Evolutionary conservation across 2,797 vertebrate genomes (phyloP).

Genomic region (Merluccius polli): DNA sequence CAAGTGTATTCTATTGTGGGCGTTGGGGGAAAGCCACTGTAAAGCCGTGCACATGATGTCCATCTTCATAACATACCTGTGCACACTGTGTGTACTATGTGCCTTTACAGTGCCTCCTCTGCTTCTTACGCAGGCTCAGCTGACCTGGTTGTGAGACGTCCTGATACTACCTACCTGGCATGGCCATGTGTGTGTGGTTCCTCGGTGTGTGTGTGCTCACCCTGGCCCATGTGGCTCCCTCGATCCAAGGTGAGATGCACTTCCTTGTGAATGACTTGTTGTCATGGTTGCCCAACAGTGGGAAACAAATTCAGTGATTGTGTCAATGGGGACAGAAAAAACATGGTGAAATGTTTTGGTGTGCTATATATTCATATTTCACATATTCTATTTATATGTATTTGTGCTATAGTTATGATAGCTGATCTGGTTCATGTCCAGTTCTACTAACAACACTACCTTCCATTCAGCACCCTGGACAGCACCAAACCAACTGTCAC

Average conservation of each 20-base stretch:
- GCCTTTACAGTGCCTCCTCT: constrained; percentile 17
- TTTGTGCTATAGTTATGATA: neutral
- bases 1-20: neutral
- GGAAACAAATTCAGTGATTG: too few relatives aligned
- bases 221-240: constrained; percentile 66
- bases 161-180: constrained; percentile 62
- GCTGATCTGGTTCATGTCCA: neutral
- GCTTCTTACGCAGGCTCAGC: constrained; percentile 55
- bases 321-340: too few relatives aligned
- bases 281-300: too few relatives aligned
- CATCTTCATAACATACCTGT: neutral
- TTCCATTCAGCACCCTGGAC: neutral
- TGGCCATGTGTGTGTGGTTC: constrained; percentile 74
- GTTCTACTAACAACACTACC: neutral
- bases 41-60: neutral
- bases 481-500: neutral
- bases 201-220: constrained; percentile 66
- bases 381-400: neutral
- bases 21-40: neutral
- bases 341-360: too few relatives aligned
- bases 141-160: constrained; percentile 59
- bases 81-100: neutral
- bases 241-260: constrained; percentile 67
- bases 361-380: neutral
- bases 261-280: neutral